Evolutionary conservation across 92 coral and sea anemone genomes (phyloP).

Genomic region (Heteractis magnifica): DNA sequence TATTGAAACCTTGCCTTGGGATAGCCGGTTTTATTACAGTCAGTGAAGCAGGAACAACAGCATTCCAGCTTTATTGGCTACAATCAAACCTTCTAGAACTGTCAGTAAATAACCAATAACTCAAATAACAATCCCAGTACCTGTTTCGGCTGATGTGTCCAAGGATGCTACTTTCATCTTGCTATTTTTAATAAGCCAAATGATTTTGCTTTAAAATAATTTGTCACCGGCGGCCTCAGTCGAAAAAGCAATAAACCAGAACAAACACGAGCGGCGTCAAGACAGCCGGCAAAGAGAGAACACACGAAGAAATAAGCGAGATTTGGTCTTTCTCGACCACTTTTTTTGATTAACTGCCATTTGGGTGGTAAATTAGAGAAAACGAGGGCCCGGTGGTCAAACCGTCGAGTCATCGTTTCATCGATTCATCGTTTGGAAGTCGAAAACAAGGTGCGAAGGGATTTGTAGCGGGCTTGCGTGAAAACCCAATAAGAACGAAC

Average conservation of each 20-base stretch:
- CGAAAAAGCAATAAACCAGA: conserved; percentile 75
- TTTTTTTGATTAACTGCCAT: conserved; percentile 16
- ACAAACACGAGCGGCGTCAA: conserved; percentile 66
- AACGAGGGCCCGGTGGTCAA: neutral
- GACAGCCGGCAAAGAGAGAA: conserved; percentile 42
- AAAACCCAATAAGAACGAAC: conserved; percentile 50
- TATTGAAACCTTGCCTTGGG: conserved; percentile 81
- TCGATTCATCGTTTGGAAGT: neutral
- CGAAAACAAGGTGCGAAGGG: conserved; percentile 34
- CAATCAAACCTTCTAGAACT: neutral
- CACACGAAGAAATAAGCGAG: conserved; percentile 40
- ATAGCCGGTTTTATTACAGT: conserved; percentile 33
- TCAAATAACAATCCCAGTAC: conserved; percentile 15
- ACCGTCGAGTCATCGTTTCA: neutral
- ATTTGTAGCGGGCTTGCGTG: conserved; percentile 34
- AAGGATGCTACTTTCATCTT: conserved; percentile 26
- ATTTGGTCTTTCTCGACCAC: neutral
- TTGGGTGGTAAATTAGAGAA: conserved; percentile 3
- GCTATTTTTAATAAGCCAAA: conserved; percentile 61
- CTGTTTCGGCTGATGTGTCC: conserved; percentile 8
- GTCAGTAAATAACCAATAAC: neutral
- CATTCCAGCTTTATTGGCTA: conserved; percentile 26
- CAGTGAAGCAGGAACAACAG: conserved; percentile 28
- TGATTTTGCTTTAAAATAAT: conserved; percentile 70
- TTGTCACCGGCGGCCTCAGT: conserved; percentile 67